Percentiles rank a stretch among this genome's conserved stretches.
These are phyloP conservation scores for Craterocephalus amniculus DNA, from an alignment of 2,797 vertebrate genomes.

Conservation along the genomic window DNA sequence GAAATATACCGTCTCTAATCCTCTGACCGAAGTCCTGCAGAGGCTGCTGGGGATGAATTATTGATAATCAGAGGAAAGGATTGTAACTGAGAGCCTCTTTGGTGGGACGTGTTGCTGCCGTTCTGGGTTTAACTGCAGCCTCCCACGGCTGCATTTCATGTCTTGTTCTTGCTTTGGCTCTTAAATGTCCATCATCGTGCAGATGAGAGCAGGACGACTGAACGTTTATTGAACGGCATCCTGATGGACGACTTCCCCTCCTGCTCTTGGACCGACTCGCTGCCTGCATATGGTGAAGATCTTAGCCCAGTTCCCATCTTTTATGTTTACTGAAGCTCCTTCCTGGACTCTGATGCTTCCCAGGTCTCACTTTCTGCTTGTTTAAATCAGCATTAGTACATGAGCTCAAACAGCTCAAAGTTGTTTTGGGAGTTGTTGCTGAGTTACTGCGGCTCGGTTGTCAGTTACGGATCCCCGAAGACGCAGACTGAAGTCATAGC, in stretches of 20 bases:
- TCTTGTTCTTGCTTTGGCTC: constrained; percentile 38
- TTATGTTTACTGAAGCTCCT: constrained; percentile 30
- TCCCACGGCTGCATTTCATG: constrained; percentile 15
- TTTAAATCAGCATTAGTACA: constrained; percentile 37
- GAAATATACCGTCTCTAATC: background rate
- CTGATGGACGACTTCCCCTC: constrained; percentile 31
- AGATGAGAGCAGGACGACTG: constrained; percentile 42
- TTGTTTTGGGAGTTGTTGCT: constrained; percentile 64
- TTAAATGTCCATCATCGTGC: constrained; percentile 23
- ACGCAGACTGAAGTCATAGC: constrained; percentile 60
- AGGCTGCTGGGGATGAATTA: background rate
- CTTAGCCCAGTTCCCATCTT: constrained; percentile 39
- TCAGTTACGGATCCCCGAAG: constrained; percentile 58
- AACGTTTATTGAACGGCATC: constrained; percentile 22
- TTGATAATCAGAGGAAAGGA: background rate
- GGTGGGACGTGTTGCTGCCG: background rate
- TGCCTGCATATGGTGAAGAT: constrained; percentile 59
- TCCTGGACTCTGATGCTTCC: constrained; percentile 12
- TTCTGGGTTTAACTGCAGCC: background rate
- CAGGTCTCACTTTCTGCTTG: constrained; percentile 17
- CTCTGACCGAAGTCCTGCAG: background rate
- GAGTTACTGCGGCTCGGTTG: constrained; percentile 57
- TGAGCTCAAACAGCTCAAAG: constrained; percentile 31
- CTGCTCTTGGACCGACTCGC: constrained; percentile 13
- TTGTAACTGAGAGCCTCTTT: background rate